Percentiles rank a stretch among this genome's conserved stretches.
These are phyloP conservation scores for Physocephala rufipes DNA, from an alignment of 2,888 invertebrate genomes.

Conservation along the genomic window DNA sequence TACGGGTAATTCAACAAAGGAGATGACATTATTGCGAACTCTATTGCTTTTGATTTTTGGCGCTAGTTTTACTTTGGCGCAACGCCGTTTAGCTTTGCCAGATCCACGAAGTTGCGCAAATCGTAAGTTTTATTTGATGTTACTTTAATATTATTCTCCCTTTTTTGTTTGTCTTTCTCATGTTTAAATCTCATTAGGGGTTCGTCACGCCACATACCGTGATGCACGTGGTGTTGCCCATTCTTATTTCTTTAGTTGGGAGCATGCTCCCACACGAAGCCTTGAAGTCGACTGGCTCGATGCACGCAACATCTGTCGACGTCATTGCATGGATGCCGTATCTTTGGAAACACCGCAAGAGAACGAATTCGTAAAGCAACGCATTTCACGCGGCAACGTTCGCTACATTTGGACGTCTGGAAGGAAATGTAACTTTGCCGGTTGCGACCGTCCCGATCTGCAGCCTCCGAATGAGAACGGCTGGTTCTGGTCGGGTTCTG, in stretches of 20 bases:
- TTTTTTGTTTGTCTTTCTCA: neutral
- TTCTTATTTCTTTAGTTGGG: conserved; percentile 95
- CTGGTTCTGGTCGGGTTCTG: conserved; percentile 95
- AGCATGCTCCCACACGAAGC: conserved; percentile 81
- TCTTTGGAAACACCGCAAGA: conserved; percentile 90
- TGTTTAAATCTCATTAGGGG: conserved; percentile 74
- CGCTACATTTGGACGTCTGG: conserved; percentile 92
- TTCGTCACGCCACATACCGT: conserved; percentile 86
- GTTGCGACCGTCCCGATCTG: conserved; percentile 83
- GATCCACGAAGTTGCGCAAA: conserved; percentile 90
- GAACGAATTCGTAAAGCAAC: conserved; percentile 89
- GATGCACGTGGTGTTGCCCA: conserved; percentile 88
- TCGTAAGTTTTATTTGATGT: conserved; percentile 71
- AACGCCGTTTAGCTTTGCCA: conserved; percentile 85
- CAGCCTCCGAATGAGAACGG: conserved; percentile 87
- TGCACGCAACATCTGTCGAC: conserved; percentile 88
- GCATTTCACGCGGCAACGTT: conserved; percentile 80
- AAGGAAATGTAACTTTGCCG: conserved; percentile 91
- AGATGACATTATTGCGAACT: conserved; percentile 55
- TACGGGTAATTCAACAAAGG: conserved; percentile 19
- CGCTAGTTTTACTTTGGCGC: conserved; percentile 75
- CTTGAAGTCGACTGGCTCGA: conserved; percentile 92
- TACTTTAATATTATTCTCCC: neutral
- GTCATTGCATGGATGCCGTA: conserved; percentile 94
- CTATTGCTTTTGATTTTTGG: conserved; percentile 74